Evolutionary conservation across 2,797 vertebrate genomes (phyloP), one percentile per base, ranked within the genome.

Genomic region (Danio choprae): DNA sequence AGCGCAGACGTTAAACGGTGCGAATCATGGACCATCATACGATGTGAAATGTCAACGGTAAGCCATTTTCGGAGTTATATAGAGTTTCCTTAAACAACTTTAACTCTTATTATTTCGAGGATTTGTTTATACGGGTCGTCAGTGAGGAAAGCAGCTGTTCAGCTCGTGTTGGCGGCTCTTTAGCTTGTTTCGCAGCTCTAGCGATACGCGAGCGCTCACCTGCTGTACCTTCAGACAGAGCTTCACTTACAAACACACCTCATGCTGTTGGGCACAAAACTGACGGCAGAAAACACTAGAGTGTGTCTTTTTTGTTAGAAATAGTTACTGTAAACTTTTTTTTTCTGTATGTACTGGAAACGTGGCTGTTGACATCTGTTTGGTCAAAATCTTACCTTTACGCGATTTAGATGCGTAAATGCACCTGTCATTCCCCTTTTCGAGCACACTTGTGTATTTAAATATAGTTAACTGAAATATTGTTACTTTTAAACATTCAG

Each of bases 41-140:
- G 82, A 76, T 76, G 81, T 84, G 80, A 88, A 86, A 83, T 84
- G 79, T 64, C 81, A 81, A 83, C 84, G 86, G 88, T 90, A 87
- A 90, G 87, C 15, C 18, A 10, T 69, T 58, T 20, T 7, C 2
- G 1, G 38, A 56, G 7, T 2, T 10, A 12, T 6, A 3, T 22
- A 36, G 5, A 18, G 18, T 0, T 12, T 62, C 29, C 41, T 3
- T 41, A 22, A 7, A 22, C 15, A 43, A 44, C 50, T 53, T 13
- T 18, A 43, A 29, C 0, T 22, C 2, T 2, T 11, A 8, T 41
- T 6, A 7, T 16, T 40, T 51, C 4, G 18, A 3, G 6, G 15
- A 11, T 56, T 4, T 36, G 2, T 62, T 41, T 7, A 41, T 1
- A 3, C 48, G 36, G 20, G 22, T 36, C 29, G 29, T 48, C 48